These are phyloP conservation scores for Parotocinclus haroldoi DNA, from an alignment of 2,797 vertebrate genomes.

Conservation along the genomic window DNA sequence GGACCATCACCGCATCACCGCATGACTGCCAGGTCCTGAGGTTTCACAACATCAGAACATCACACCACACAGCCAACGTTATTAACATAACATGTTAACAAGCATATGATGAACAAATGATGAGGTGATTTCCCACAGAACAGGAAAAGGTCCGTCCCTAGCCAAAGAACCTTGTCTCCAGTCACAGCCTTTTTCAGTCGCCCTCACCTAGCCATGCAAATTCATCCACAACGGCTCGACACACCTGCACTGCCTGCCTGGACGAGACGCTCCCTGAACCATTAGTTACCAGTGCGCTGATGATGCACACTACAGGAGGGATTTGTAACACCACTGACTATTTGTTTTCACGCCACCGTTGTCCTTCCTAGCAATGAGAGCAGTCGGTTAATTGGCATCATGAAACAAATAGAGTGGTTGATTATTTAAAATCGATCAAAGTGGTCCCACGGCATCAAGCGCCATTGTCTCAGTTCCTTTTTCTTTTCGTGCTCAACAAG, in stretches of 20 bases:
- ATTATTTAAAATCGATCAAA: slow-evolving; percentile 59
- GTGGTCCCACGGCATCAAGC: slow-evolving; percentile 39
- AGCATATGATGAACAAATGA: too few species aligned
- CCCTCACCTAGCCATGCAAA: slow-evolving; percentile 50
- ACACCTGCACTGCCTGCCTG: slow-evolving; percentile 6
- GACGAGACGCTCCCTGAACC: slow-evolving; percentile 5
- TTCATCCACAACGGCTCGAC: slow-evolving; percentile 31
- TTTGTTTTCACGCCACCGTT: slow-evolving; percentile 28
- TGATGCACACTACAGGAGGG: slow-evolving; percentile 6
- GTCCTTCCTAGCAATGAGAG: slow-evolving; percentile 32
- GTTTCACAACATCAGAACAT: too few species aligned
- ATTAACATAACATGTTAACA: too few species aligned
- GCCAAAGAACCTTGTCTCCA: not conserved
- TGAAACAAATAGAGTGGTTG: slow-evolving; percentile 54
- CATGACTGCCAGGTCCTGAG: too few species aligned
- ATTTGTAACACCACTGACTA: slow-evolving; percentile 9
- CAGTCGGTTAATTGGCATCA: slow-evolving; percentile 52
- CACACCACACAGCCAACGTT: too few species aligned
- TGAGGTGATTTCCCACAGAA: too few species aligned
- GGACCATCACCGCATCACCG: too few species aligned
- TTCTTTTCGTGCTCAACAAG: slow-evolving; percentile 3
- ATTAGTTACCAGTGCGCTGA: slow-evolving; percentile 9
- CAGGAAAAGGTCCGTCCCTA: too few species aligned
- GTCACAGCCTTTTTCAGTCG: slow-evolving; percentile 30
- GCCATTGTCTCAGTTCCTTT: slow-evolving; percentile 50